phyloP scores from a whole-genome alignment of 2,113 vertebrate genomes.

The Machaerirhynchus nigripectus region DNA sequence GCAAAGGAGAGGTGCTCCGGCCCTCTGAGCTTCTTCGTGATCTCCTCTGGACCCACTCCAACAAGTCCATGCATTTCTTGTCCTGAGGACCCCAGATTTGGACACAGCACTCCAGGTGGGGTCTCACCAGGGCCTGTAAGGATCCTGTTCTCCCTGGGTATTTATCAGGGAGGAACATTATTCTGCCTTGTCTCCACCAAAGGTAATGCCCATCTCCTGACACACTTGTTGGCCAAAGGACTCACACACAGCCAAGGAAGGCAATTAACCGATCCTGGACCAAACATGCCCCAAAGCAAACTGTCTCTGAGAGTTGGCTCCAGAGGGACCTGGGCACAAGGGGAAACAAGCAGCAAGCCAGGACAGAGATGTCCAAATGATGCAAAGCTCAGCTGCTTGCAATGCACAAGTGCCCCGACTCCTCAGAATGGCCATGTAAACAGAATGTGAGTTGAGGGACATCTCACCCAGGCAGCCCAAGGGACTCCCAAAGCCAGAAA shows the following conservation, averaged over 20 bases:
- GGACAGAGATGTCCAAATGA: not conserved
- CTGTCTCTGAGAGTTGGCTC: not conserved
- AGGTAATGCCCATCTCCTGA: not conserved
- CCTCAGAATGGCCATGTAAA: not conserved
- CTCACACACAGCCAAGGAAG: not conserved
- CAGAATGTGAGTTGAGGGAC: not conserved
- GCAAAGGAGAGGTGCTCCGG: not conserved
- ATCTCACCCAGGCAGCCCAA: not conserved
- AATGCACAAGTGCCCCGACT: not conserved
- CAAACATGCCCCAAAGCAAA: not conserved
- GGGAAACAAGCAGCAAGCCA: not conserved
- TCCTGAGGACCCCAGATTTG: not conserved
- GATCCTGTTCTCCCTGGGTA: not conserved
- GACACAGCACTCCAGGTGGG: not conserved
- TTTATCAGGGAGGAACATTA: not conserved
- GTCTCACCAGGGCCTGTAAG: not conserved
- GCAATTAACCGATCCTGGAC: not conserved
- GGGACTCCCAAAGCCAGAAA: not conserved
- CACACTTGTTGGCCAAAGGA: not conserved
- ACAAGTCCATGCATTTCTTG: not conserved
- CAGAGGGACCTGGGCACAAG: fast-evolving
- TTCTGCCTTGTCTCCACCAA: not conserved
- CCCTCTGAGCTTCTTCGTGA: not conserved
- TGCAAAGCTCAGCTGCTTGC: not conserved
- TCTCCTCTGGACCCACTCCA: not conserved